Conservation (phyloP, 2,113 vertebrate species). For the Protobothrops mucrosquamatus region DNA sequence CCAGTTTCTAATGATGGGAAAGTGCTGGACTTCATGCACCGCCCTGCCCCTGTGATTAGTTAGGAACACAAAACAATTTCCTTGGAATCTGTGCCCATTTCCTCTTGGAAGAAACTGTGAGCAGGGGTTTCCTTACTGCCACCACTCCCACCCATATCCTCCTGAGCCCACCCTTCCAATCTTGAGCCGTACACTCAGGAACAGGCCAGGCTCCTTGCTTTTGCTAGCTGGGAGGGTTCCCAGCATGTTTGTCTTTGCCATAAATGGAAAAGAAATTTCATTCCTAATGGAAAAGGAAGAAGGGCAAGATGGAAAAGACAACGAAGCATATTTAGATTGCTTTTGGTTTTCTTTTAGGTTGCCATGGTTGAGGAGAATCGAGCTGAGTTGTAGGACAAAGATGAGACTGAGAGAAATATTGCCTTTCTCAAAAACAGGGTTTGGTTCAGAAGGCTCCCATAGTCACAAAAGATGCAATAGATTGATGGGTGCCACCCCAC, state of each 20-base stretch:
- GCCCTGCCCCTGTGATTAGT: conserved; percentile 47
- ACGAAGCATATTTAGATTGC: background rate
- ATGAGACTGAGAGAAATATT: background rate
- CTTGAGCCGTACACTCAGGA: conserved; percentile 24
- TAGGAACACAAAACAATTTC: conserved; percentile 71
- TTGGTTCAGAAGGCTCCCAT: background rate
- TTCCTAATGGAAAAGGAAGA: background rate
- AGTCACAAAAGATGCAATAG: background rate
- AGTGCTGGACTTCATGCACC: background rate
- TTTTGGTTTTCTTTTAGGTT: background rate
- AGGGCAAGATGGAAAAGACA: background rate
- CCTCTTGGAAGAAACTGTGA: conserved; percentile 57
- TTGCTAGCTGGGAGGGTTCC: conserved; percentile 12
- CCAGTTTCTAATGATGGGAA: conserved; percentile 24
- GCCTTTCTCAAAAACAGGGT: background rate
- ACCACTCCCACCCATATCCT: conserved; percentile 63
- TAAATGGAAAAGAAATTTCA: background rate
- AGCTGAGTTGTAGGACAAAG: background rate
- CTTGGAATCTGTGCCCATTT: conserved; percentile 67
- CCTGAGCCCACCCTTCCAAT: conserved; percentile 60
- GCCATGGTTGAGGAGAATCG: background rate
- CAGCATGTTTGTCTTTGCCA: background rate
- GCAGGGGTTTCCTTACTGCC: conserved; percentile 62
- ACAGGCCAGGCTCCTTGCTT: conserved; percentile 2
- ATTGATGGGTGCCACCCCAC: background rate